A percentile compares a stretch with the other conserved stretches of the same genome.
Evolutionary conservation across 2,113 vertebrate species (phyloP).

Genomic region (Lepidothrix coronata): DNA sequence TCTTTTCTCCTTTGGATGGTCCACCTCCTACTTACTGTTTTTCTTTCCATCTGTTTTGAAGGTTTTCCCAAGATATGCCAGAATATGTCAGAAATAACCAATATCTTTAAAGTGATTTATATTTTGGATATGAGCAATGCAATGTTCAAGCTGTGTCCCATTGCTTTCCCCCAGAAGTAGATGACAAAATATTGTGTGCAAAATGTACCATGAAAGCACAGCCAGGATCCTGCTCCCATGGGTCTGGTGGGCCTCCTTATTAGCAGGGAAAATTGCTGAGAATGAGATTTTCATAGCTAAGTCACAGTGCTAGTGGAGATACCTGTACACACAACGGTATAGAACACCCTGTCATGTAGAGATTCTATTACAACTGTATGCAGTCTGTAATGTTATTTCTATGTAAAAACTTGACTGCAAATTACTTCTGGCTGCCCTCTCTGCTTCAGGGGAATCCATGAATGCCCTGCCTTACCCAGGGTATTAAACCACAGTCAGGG

Average conservation of each 20-base stretch:
- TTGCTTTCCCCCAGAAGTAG: neutral
- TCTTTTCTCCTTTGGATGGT: neutral
- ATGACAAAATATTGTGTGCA: neutral
- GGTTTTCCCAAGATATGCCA: neutral
- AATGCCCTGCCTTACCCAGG: neutral
- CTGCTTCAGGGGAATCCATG: neutral
- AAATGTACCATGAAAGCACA: neutral
- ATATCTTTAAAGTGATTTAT: neutral
- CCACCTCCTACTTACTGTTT: neutral
- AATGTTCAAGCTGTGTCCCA: neutral
- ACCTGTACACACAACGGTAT: neutral
- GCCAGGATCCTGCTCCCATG: neutral
- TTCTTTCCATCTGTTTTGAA: neutral
- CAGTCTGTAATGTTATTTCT: neutral
- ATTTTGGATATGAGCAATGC: neutral
- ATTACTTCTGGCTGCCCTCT: neutral
- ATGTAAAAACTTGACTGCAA: neutral
- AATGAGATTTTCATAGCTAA: neutral
- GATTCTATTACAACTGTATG: neutral
- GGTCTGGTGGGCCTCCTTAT: neutral
- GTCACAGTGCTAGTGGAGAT: neutral
- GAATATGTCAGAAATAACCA: neutral
- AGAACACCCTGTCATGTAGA: neutral
- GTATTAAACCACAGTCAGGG: neutral
- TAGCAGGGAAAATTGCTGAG: neutral